phyloP scores from a whole-genome alignment of 1,140 invertebrate genomes.

The Dryas iulia region DNA sequence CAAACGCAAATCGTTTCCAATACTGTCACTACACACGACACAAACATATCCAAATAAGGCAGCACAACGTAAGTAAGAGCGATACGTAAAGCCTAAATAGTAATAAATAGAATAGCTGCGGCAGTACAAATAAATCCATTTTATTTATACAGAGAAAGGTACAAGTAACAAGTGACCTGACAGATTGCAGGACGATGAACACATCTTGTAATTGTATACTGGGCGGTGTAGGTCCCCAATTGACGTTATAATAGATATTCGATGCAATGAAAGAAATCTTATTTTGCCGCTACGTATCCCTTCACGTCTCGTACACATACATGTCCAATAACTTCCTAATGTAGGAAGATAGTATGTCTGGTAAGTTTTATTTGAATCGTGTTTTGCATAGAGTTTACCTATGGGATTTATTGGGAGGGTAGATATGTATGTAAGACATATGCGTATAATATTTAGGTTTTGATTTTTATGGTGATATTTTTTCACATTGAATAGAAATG shows the following conservation, averaged over 20 bases:
- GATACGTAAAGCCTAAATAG: conserved; percentile 47
- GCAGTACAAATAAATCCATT: conserved; percentile 58
- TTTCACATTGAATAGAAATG: too few species aligned
- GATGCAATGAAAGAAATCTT: conserved; percentile 31
- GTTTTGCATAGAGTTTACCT: conserved; percentile 8
- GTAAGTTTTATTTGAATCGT: conserved; percentile 27
- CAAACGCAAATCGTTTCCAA: background rate
- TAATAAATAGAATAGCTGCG: conserved; percentile 63
- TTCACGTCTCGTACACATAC: conserved; percentile 11
- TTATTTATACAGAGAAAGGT: conserved; percentile 56
- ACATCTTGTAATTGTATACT: conserved; percentile 68
- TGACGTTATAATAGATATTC: conserved; percentile 66
- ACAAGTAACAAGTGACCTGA: conserved; percentile 39
- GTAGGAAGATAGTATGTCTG: conserved; percentile 25
- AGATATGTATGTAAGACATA: background rate
- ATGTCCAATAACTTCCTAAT: conserved; percentile 39
- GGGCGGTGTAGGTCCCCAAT: conserved; percentile 53
- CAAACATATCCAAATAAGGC: background rate
- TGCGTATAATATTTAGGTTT: background rate
- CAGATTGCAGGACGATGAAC: conserved; percentile 66
- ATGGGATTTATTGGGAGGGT: conserved; percentile 22
- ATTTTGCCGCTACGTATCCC: conserved; percentile 27
- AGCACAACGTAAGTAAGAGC: conserved; percentile 21
- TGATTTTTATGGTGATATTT: background rate
- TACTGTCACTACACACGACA: background rate